Evolutionary conservation across 2,797 vertebrate species (phyloP), one percentile per base, ranked within the genome.

Genomic region (Tadarida brasiliensis): DNA sequence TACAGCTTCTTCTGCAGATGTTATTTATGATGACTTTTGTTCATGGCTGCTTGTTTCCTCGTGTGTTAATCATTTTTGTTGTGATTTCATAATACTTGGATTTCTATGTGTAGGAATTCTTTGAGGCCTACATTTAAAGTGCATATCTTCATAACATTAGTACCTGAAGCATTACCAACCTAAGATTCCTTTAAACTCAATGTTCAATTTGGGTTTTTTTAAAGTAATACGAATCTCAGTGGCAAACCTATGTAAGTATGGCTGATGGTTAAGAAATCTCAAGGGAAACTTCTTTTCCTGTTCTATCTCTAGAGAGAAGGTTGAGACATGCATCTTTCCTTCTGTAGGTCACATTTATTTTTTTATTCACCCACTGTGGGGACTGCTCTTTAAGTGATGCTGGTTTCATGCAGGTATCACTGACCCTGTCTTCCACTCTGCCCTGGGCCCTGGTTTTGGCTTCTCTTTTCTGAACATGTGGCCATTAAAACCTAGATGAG

Each of bases 51-150:
- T 89, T 95, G 67, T 87, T 93, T 95, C 44, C 49, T 54, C 17
- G 7, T n/a, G n/a, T 57, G 28, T 83, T 91, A 51, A 70, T 83
- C 24, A 94, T 87, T 94, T 94, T 76, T 57, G 70, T 67, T 86
- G 59, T 81, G 30, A 33, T 67, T 84, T 96, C 26, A 17, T 68
- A 26, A 74, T 57, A 24, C 39, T 74, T 76, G 59, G 35, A 56
- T 89, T 91, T 89, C 74, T 86, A 49, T 89, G 26, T 84, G 30
- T 82, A 87, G 51, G 57, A 73, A 71, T 82, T 90, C n/a, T 83
- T 59, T 94, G 67, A 94, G 59, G 22, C 57, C 8, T 86, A 19
- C 5, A 22, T 80, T 65, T 95, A 94, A 93, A 94, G 39, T 67
- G 2, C 9, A 47, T 88, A 90, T 96, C 51, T 90, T 39, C 17